Evolutionary conservation across 2,888 invertebrate genomes (phyloP), one percentile per base, ranked within the genome.

Genomic region (Leptura quadrifasciata): DNA sequence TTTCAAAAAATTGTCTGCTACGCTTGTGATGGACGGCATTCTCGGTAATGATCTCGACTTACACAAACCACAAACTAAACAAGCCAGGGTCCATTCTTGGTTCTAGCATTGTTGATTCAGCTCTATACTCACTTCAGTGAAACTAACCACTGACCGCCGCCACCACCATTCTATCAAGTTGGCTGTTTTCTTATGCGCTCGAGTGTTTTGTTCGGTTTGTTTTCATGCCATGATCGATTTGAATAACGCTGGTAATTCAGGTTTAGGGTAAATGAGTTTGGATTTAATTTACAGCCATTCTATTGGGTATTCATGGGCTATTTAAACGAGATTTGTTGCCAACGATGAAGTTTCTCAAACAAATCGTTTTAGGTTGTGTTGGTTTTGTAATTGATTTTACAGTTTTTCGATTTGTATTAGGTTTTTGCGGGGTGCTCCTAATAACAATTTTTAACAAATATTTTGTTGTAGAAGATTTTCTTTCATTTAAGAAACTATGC

Each of bases 81-180:
- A 68, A 2, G 27, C 31, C 12, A 27, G 6, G 21, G n/a, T 15
- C 31, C 21, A 21, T 20, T 10, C 21, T 55, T 17, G 17, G 35
- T 57, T 18, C 57, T 18, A 18, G 57, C 58, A 58, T 70, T 70
- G 69, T 70, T 70, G 69, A 70, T 39, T 70, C 58, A 70, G 69
- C 39, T 39, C 64, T 20, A 64, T 17, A 64, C 35, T 39, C 31
- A 18, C 31, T 69, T 57, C 39, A 17, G 17, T 31, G 6, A 60
- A 60, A 20, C 60, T 35, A 39, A 60, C 17, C 60, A 10, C 47
- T 58, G 52, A 70, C 60, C 47, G 27, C 17, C 60, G 58, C 24
- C 17, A 12, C 52, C 35, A n/a, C 58, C 17, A 31, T 31, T 68
- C 52, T 27, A 68, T 68, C 54, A 21, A 54, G 71, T 52, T 52